Conservation (phyloP, 2,888 invertebrate species). For the Nephrotoma appendiculata region DNA sequence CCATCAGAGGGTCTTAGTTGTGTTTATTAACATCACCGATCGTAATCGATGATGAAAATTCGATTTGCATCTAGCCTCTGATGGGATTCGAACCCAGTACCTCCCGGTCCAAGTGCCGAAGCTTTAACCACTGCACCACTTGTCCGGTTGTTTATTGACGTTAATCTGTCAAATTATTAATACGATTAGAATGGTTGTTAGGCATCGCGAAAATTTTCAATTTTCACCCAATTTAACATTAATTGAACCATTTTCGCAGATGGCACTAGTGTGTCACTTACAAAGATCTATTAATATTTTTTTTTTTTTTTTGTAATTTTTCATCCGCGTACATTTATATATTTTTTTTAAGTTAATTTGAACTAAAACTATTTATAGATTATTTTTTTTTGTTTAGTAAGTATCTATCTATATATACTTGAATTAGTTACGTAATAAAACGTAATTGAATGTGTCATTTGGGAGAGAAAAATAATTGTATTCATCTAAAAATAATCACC, state of each 20-base stretch:
- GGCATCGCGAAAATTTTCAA: neutral
- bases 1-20: no score
- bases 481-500: neutral
- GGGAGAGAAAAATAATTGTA: neutral
- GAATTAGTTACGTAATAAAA: neutral
- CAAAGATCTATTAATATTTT: neutral
- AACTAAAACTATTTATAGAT: neutral
- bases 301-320: neutral
- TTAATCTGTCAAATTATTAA: neutral
- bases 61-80: no score
- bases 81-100: no score
- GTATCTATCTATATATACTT: neutral
- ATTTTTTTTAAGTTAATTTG: neutral
- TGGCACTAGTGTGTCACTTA: neutral
- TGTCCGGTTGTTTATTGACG: neutral
- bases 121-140: no score
- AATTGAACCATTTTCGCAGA: neutral
- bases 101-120: no score
- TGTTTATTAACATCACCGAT: no score
- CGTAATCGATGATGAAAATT: no score
- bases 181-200: neutral
- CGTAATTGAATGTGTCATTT: neutral
- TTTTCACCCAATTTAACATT: neutral
- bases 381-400: neutral
- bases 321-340: neutral